Conservation (phyloP, 1,140 invertebrate species). For the Copidosoma floridanum region DNA sequence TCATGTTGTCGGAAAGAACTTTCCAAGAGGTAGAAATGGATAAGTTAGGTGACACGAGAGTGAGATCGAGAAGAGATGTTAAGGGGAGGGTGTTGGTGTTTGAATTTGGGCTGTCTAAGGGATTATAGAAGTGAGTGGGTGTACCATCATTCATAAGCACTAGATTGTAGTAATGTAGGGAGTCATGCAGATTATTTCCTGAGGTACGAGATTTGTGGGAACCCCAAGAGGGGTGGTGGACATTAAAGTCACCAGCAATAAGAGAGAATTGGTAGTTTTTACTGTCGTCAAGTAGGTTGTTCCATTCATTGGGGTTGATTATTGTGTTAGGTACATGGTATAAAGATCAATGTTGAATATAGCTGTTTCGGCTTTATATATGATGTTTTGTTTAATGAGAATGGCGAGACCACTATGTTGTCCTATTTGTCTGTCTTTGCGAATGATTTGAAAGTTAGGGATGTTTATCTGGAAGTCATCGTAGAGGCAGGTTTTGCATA, state of each 20-base stretch:
- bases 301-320: background rate
- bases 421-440: too few relatives aligned
- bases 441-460: too few relatives aligned
- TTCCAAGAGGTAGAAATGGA: background rate
- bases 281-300: background rate
- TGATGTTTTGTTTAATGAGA: too few relatives aligned
- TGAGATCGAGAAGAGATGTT: background rate
- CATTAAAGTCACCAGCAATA: background rate
- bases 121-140: background rate
- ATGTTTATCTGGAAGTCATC: too few relatives aligned
- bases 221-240: constrained; percentile 7
- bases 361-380: too few relatives aligned
- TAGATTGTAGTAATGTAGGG: background rate
- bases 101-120: background rate
- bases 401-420: too few relatives aligned
- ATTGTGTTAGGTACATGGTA: background rate
- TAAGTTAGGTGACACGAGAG: background rate
- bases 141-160: background rate
- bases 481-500: too few relatives aligned
- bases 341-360: background rate
- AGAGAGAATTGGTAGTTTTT: background rate
- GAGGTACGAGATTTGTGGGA: background rate
- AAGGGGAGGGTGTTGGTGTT: background rate
- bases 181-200: background rate
- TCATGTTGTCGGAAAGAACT: background rate